Evolutionary conservation across 2,797 vertebrate genomes (phyloP).

Genomic region (Pseudotriccus pelzelni): DNA sequence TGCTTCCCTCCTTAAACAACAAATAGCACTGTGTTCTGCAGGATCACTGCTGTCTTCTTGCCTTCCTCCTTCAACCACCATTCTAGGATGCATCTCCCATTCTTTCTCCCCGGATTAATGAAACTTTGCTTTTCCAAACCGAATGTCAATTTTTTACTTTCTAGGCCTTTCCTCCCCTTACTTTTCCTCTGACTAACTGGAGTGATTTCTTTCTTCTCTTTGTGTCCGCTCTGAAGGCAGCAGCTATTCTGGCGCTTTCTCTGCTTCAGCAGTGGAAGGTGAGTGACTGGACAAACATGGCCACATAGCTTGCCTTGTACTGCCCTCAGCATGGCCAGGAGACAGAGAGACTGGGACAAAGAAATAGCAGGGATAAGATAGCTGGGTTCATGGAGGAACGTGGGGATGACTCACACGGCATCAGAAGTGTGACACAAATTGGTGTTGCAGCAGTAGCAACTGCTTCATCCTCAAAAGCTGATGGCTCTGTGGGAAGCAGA

Average conservation of each 20-base stretch:
- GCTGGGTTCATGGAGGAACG: not conserved
- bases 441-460: conserved; percentile 1
- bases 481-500: conserved; percentile 27
- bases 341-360: not conserved
- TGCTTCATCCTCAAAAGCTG: conserved; percentile 16
- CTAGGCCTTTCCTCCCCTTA: not conserved
- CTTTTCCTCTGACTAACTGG: not conserved
- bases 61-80: not conserved
- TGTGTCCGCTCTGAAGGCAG: not conserved
- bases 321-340: not conserved
- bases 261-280: not conserved
- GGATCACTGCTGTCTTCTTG: not conserved
- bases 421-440: conserved; percentile 1
- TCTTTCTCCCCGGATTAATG: not conserved
- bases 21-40: not conserved
- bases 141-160: not conserved
- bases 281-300: not conserved
- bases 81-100: not conserved
- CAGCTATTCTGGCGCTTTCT: not conserved
- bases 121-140: not conserved
- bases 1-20: not conserved
- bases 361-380: not conserved
- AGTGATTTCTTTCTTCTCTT: not conserved
- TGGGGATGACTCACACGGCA: not conserved
- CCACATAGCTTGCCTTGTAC: not conserved